Conservation (phyloP, 2,888 invertebrate genomes). For the Caenorhabditis sp. region DNA sequence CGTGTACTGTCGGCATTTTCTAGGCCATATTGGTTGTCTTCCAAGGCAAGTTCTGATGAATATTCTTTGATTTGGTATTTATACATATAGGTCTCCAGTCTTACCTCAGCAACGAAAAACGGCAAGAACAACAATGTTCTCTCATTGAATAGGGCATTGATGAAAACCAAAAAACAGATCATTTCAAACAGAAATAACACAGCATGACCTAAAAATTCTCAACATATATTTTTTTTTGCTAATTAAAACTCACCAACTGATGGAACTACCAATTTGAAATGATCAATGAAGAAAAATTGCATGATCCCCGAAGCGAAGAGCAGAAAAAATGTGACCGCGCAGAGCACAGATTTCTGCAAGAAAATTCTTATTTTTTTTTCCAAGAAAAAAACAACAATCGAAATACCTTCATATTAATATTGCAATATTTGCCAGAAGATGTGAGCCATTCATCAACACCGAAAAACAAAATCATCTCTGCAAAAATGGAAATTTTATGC, state of each 20-base stretch:
- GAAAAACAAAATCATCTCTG: conserved; percentile 31
- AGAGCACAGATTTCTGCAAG: conserved; percentile 42
- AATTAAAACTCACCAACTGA: conserved; percentile 42
- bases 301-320: conserved; percentile 41
- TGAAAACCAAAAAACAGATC: conserved; percentile 39
- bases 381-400: no score
- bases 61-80: no score
- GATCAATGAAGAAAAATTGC: conserved; percentile 54
- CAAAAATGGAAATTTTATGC: background rate
- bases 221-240: background rate
- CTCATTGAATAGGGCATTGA: conserved; percentile 46
- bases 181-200: conserved; percentile 49
- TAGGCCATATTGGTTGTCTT: no score
- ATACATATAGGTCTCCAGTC: no score
- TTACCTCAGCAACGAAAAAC: conserved; percentile 39
- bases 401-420: conserved; percentile 36
- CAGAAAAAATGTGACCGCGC: conserved; percentile 30
- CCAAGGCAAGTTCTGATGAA: no score
- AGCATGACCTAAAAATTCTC: conserved; percentile 44
- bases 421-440: conserved; percentile 21
- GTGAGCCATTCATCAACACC: conserved; percentile 36
- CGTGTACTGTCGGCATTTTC: no score
- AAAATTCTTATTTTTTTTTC: background rate
- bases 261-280: conserved; percentile 43
- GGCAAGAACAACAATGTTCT: conserved; percentile 37